Percentiles rank a stretch among this genome's conserved stretches.
Conservation (phyloP, 2,888 invertebrate species). For the Ctena decussata region DNA sequence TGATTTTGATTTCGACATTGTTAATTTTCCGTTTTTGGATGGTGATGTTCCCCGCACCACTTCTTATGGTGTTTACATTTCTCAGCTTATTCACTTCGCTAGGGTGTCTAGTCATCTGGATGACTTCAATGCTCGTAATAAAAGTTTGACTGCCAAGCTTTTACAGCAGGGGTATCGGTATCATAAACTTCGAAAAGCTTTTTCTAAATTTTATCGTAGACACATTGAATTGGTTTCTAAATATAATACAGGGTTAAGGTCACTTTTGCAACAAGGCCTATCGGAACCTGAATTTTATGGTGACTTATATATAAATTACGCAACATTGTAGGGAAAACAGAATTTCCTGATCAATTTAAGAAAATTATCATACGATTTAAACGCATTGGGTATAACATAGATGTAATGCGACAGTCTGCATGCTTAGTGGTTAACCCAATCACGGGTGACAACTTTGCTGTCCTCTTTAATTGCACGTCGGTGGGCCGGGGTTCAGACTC, state of each 20-base stretch:
- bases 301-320: no score
- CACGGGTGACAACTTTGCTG: no score
- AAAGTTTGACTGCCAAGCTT: background rate
- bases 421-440: no score
- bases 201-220: background rate
- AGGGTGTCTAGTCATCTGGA: background rate
- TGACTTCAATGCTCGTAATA: background rate
- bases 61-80: background rate
- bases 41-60: background rate
- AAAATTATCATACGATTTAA: no score
- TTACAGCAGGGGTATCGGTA: background rate
- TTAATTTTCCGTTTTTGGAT: background rate
- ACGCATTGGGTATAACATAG: no score
- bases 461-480: no score
- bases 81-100: background rate
- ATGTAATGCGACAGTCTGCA: no score
- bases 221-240: background rate
- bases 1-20: background rate
- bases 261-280: no score
- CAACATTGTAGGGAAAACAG: no score
- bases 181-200: background rate
- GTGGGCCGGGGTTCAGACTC: no score
- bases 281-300: no score
- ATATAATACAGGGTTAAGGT: background rate
- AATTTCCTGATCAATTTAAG: no score